Evolutionary conservation across 2,888 invertebrate genomes (phyloP), one percentile per base, ranked within the genome.

Genomic region (Pollenia amentaria): DNA sequence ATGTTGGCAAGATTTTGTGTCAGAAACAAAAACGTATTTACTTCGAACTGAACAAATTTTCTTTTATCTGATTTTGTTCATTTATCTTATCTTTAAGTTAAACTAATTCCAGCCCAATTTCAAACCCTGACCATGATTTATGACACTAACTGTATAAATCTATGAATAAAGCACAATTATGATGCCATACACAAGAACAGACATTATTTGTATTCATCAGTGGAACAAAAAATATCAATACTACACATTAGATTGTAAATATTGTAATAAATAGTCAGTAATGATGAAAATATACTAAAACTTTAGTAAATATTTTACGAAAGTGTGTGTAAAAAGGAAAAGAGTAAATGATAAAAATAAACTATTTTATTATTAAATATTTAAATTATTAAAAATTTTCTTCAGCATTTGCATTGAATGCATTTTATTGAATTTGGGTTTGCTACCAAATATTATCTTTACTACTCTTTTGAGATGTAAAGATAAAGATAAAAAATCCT

Each of bases 241-340:
- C 42, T 78, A 53, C 51, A 69, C 40, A 65, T 46, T 51, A 62
- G 67, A 79, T 81, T 60, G 78, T 78, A 79, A 84, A 84, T 79
- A 75, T 53, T 62, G 42, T 72, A 77, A 83, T 78, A 67, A 78
- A 78, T 60, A 57, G 55, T 14, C 78, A 84, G 60, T 78, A 73
- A 84, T 72, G 40, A 72, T 78, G 78, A 51, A 60, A 42, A 62
- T 48, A 76, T 10, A 73, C 21, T 29, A 4, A n/a, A 70, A 60
- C 16, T 72, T 7, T 38, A 77, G 14, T 14, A 77, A 77, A 78
- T 60, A 77, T 69, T 69, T 73, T 10, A 16, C 60, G 8, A 48
- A 29, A 16, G 9, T 42, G n/a, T 44, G 3, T 55, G 46, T 53
- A 10, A 21, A 62, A 64, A 64, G 12, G 16, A 64, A 65, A 38